Percentiles rank a stretch among this genome's conserved stretches.
Conservation (phyloP, 64 coral and sea anemone genomes). For the Porites lutea region DNA sequence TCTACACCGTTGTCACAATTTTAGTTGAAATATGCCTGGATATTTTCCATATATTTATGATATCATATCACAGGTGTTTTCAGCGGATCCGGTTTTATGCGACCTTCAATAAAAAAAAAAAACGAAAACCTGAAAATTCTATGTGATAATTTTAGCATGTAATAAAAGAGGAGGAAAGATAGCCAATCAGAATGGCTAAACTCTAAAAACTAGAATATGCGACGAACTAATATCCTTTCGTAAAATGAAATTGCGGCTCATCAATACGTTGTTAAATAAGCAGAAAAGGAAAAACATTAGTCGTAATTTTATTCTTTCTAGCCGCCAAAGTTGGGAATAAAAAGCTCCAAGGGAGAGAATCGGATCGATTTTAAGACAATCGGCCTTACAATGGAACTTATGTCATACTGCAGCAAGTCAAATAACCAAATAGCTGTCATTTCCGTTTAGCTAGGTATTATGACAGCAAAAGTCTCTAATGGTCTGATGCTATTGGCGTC, state of each 20-base stretch:
- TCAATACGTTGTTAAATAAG: background rate
- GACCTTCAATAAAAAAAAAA: slow-evolving; percentile 3
- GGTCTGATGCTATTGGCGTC: background rate
- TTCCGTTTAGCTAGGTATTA: background rate
- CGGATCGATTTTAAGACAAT: background rate
- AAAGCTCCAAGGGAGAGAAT: background rate
- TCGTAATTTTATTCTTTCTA: background rate
- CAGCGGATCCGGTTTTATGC: background rate
- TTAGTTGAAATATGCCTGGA: background rate
- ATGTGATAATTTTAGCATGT: background rate
- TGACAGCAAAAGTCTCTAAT: slow-evolving; percentile 8
- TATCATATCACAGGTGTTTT: background rate
- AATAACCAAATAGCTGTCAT: background rate
- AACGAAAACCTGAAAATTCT: background rate
- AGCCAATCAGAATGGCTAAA: background rate
- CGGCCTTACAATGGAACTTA: no score
- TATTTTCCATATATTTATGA: background rate
- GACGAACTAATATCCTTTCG: background rate
- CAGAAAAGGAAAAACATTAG: background rate
- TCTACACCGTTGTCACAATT: background rate
- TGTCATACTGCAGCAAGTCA: background rate
- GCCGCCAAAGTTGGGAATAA: background rate
- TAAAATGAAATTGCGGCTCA: background rate
- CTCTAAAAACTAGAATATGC: background rate
- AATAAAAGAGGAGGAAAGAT: background rate